Conservation (phyloP, 2,888 invertebrate genomes). For the Drosophila neonasuta region DNA sequence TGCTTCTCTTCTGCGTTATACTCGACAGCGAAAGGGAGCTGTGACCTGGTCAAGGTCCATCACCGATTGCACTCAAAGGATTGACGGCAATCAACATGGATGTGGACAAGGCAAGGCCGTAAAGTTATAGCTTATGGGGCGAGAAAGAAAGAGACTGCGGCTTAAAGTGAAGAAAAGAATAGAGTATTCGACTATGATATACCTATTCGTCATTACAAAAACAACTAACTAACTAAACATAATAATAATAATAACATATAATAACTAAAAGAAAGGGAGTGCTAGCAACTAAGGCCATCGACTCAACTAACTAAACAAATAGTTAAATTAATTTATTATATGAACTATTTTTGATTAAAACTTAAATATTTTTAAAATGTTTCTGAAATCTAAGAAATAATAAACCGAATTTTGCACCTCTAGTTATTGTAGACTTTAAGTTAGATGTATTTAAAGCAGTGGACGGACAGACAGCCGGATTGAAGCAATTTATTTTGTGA, state of each 20-base stretch:
- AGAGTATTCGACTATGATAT: neutral
- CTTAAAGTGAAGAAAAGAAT: neutral
- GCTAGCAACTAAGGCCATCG: too few species aligned
- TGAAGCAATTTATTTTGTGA: neutral
- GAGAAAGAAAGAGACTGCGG: constrained; percentile 8
- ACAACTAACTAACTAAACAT: too few species aligned
- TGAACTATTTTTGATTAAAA: too few species aligned
- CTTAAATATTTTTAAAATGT: too few species aligned
- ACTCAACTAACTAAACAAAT: too few species aligned
- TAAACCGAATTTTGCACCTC: neutral
- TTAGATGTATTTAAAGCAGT: neutral
- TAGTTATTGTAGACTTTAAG: neutral
- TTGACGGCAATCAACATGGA: constrained; percentile 3
- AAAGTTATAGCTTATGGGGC: neutral
- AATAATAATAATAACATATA: too few species aligned
- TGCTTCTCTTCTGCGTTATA: neutral
- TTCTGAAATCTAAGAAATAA: neutral
- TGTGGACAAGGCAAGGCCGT: constrained; percentile 10
- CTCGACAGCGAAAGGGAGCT: constrained; percentile 14
- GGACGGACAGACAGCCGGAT: neutral
- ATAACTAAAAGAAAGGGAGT: too few species aligned
- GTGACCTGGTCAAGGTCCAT: constrained; percentile 26
- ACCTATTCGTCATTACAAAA: neutral
- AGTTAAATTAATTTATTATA: too few species aligned
- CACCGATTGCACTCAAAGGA: constrained; percentile 8